phyloP scores from a whole-genome alignment of 2,888 invertebrate species.

The Ypsolopha scabrella region DNA sequence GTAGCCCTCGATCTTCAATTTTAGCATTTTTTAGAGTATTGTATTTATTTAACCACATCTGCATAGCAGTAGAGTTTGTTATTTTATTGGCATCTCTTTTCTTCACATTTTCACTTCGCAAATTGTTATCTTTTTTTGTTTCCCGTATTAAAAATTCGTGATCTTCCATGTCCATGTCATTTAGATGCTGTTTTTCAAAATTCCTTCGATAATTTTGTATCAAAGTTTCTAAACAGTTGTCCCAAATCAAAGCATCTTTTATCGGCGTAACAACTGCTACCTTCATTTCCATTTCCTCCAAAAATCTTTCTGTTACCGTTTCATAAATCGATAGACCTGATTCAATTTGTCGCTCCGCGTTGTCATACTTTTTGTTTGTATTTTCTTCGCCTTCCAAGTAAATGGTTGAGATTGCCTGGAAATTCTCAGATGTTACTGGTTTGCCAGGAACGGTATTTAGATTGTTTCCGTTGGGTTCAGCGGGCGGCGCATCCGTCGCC shows the following conservation, averaged over 20 bases:
- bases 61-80: slow-evolving; percentile 30
- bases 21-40: slow-evolving; percentile 36
- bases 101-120: slow-evolving; percentile 18
- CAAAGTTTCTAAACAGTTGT: slow-evolving; percentile 44
- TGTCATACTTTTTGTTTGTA: slow-evolving; percentile 29
- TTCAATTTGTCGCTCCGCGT: slow-evolving; percentile 25
- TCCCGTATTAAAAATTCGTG: slow-evolving; percentile 24
- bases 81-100: slow-evolving; percentile 37
- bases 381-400: slow-evolving; percentile 30
- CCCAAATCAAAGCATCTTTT: slow-evolving; percentile 34
- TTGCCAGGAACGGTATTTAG: slow-evolving; percentile 37
- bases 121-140: slow-evolving; percentile 22
- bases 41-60: slow-evolving; percentile 43
- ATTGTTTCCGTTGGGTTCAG: slow-evolving; percentile 54
- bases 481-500: slow-evolving; percentile 46
- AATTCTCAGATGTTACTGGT: slow-evolving; percentile 37
- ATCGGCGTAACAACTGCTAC: slow-evolving; percentile 19
- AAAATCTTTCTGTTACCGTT: slow-evolving; percentile 15
- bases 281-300: slow-evolving; percentile 4
- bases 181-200: slow-evolving; percentile 17
- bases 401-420: slow-evolving; percentile 50
- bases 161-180: slow-evolving; percentile 28
- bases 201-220: slow-evolving; percentile 26
- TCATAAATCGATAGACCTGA: slow-evolving; percentile 22
- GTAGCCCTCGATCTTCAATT: slow-evolving; percentile 30